A percentile compares a stretch with the other conserved stretches of the same genome.
Conservation (phyloP, 2,113 vertebrate genomes). For the Peucedramus taeniatus region DNA sequence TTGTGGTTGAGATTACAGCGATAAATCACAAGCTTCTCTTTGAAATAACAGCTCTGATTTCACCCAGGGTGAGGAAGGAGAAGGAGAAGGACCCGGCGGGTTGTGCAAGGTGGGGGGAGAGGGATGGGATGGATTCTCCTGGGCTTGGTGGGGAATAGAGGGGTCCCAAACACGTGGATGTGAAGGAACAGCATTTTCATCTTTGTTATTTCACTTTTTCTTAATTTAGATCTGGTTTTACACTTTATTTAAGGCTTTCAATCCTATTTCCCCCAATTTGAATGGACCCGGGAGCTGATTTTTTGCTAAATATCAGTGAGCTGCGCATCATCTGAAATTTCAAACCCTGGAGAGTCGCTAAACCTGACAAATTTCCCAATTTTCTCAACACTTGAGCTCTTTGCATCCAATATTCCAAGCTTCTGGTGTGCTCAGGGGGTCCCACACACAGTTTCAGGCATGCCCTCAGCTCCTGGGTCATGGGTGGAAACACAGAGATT, state of each 20-base stretch:
- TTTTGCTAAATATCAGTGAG: not conserved
- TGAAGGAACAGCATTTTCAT: not conserved
- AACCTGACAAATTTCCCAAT: not conserved
- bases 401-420: not conserved
- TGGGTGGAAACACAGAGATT: not conserved
- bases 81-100: not conserved
- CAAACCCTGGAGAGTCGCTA: not conserved
- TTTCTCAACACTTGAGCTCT: not conserved
- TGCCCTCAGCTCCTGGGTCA: accelerated
- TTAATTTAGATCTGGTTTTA: not conserved
- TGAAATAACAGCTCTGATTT: conserved; percentile 65
- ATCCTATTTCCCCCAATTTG: not conserved
- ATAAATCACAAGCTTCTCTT: conserved; percentile 62
- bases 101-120: not conserved
- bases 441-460: not conserved
- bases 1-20: conserved; percentile 56
- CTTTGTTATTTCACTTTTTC: not conserved
- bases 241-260: not conserved
- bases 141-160: accelerated
- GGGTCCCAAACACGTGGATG: not conserved
- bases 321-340: not conserved
- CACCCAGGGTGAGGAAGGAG: not conserved
- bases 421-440: not conserved
- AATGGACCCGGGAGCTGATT: not conserved
- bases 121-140: not conserved